A percentile compares a stretch with the other conserved stretches of the same genome.
Evolutionary conservation across 1,140 invertebrate species (phyloP).

Genomic region (Danaus melanippus): DNA sequence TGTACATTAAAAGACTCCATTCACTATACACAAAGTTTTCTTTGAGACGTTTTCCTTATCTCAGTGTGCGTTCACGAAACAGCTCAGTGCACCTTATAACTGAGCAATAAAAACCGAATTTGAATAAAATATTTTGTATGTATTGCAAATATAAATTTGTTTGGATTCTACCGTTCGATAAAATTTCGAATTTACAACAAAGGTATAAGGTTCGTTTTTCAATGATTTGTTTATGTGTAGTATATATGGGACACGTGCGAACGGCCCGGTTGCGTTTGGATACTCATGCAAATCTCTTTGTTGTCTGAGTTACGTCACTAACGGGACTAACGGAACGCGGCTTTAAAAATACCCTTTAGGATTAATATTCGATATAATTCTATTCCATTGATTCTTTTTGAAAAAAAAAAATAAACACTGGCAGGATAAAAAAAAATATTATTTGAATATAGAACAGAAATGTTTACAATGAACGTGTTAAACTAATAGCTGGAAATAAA

Average conservation of each 20-base stretch:
- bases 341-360: too few species aligned
- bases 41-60: constrained; percentile 33
- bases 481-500: too few species aligned
- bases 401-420: too few species aligned
- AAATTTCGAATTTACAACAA: constrained; percentile 7
- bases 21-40: constrained; percentile 53
- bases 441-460: too few species aligned
- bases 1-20: constrained; percentile 58
- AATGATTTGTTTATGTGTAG: too few species aligned
- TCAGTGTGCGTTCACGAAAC: constrained; percentile 1
- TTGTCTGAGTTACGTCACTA: constrained; percentile 53
- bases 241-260: constrained; percentile 19
- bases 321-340: constrained; percentile 33
- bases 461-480: too few species aligned
- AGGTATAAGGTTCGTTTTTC: constrained; percentile 24
- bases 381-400: too few species aligned
- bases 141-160: constrained; percentile 24
- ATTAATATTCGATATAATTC: too few species aligned
- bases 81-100: constrained; percentile 8
- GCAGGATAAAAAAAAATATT: too few species aligned
- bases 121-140: constrained; percentile 16
- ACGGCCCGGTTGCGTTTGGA: constrained; percentile 21
- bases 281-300: constrained; percentile 58
- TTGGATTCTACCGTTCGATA: constrained; percentile 10
- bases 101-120: constrained; percentile 22